phyloP scores from a whole-genome alignment of 2,888 invertebrate genomes.

The Aporophyla lueneburgensis region DNA sequence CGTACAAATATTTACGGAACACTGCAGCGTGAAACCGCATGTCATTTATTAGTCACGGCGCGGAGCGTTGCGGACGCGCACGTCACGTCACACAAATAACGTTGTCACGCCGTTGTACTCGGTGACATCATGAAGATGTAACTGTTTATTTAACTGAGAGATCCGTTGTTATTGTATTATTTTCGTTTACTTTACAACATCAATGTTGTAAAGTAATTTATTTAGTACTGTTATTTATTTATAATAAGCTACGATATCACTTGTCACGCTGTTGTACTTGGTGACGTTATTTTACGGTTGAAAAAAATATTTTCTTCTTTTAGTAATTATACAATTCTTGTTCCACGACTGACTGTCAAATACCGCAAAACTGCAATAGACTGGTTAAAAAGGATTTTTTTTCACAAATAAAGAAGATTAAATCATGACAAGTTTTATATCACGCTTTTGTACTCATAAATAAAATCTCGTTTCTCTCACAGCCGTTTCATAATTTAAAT shows the following conservation, averaged over 20 bases:
- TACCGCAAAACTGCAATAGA: not conserved
- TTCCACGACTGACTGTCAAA: not conserved
- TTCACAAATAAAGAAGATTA: not conserved
- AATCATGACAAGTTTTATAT: not conserved
- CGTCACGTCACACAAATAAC: conserved; percentile 68
- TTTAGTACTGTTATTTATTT: not conserved
- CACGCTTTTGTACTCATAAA: not conserved
- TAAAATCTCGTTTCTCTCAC: not conserved
- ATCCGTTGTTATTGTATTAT: not conserved
- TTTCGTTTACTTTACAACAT: not conserved
- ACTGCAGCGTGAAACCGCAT: conserved; percentile 55
- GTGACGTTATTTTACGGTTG: not conserved
- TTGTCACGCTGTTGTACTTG: conserved; percentile 1
- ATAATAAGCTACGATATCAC: not conserved
- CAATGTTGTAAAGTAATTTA: not conserved
- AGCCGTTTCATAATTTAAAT: conserved; percentile 12
- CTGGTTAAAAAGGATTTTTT: not conserved
- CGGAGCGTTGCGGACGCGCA: conserved; percentile 52
- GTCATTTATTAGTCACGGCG: conserved; percentile 67
- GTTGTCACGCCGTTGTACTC: conserved; percentile 58
- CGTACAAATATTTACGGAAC: conserved; percentile 48
- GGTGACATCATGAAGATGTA: conserved; percentile 32
- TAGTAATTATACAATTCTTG: not conserved
- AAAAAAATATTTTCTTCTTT: not conserved
- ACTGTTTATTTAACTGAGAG: conserved; percentile 32